Base-by-base conservation (phyloP, 2,797 vertebrate genomes). In the Petrocephalus schoutedeni region DNA sequence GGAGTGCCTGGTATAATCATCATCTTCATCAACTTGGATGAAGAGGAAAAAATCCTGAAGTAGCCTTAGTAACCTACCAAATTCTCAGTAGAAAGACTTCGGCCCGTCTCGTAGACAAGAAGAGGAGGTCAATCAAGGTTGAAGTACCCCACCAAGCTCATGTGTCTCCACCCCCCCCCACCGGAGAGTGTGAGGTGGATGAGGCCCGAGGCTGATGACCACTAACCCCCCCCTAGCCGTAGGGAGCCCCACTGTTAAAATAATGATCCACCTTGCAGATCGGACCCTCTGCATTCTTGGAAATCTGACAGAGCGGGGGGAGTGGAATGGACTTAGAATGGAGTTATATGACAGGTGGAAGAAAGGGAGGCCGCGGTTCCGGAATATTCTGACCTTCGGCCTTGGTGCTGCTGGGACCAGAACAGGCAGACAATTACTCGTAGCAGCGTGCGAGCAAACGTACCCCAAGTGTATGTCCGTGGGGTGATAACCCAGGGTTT, bases 111-210 rank as follows among this genome's bases (percentile, higher is more conserved):
- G 58, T 86, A 91, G 89, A 85, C 41, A 28, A 89, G 89, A 85
- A 53, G 5, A 53, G 36, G 88, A 90, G 87, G 90, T 92, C 90
- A 88, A 88, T 57, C 91, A 91, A 93, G 91, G 92, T 92, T 89
- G 92, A 90, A 90, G 87, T 14, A 87, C 86, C 91, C 77, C 89
- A 88, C 87, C 67, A 12, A 49, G 80, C 88, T 90, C 92, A 94
- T 95, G 90, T 88, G 89, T 95, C 93, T 93, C 92, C 94, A 91
- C 93, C 93, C 89, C 92, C 94, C 91, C 59, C 8, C 28, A 14
- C 12, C 12, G 89, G 90, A 92, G 91, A 92, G 87, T 5, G 87
- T 90, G 92, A 94, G 93, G 94, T 93, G 91, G 92, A 95, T 94
- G 93, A 94, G 91, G 90, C 90, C 89, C 87, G 90, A 87, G 59